These are phyloP conservation scores for Rhagonycha fulva DNA, from an alignment of 2,888 invertebrate genomes.

Conservation along the genomic window DNA sequence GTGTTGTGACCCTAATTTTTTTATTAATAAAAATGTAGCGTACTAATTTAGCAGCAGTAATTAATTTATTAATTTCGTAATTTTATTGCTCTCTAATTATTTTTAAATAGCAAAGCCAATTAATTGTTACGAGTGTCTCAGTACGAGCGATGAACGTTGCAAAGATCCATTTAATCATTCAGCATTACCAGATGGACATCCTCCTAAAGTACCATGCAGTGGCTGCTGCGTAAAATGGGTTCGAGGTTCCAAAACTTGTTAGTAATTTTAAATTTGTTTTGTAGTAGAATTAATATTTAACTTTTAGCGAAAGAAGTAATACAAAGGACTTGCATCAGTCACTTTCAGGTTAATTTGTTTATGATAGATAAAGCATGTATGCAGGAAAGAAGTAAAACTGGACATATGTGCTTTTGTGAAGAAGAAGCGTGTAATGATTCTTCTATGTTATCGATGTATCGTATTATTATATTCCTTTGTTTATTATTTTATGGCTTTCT, in stretches of 20 bases:
- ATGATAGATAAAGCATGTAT: slow-evolving; percentile 99
- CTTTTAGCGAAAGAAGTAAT: slow-evolving; percentile 87
- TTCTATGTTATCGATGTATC: not conserved
- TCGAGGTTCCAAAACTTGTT: slow-evolving; percentile 85
- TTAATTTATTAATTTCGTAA: not conserved
- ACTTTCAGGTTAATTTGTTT: slow-evolving; percentile 92
- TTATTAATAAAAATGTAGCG: not conserved
- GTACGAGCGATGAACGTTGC: slow-evolving; percentile 86
- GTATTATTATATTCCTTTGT: not conserved
- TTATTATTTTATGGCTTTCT: not conserved
- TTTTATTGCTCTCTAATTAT: not conserved
- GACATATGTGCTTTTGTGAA: slow-evolving; percentile 98
- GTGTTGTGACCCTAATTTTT: not conserved
- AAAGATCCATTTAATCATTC: slow-evolving; percentile 94
- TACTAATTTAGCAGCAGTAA: not conserved
- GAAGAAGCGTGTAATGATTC: slow-evolving; percentile 90
- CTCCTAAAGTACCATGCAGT: slow-evolving; percentile 84
- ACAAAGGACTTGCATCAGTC: slow-evolving; percentile 88
- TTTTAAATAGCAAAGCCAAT: slow-evolving; percentile 76
- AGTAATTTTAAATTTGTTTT: slow-evolving; percentile 54
- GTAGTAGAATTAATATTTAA: not conserved
- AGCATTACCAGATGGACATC: slow-evolving; percentile 83
- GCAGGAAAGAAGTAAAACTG: slow-evolving; percentile 97
- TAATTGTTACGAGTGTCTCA: slow-evolving; percentile 93
- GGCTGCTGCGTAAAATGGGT: slow-evolving; percentile 97